Conservation (phyloP, 2,797 vertebrate species). For the Microctenopoma steveboyesi region DNA sequence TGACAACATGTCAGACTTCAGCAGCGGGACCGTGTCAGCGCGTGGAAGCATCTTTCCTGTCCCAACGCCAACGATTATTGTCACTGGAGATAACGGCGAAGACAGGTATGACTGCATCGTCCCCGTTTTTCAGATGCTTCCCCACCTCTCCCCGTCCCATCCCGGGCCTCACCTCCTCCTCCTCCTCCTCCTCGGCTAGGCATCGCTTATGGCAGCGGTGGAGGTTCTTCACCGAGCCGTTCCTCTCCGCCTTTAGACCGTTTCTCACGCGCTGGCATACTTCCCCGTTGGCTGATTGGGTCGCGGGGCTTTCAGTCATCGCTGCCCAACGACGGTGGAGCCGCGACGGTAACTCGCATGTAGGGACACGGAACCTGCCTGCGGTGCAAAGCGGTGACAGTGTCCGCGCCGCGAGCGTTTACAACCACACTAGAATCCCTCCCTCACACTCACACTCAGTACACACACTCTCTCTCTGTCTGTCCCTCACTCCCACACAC, state of each 20-base stretch:
- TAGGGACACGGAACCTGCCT: slow-evolving; percentile 44
- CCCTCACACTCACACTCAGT: neutral
- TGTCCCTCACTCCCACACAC: slow-evolving; percentile 1
- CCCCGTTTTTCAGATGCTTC: slow-evolving; percentile 9
- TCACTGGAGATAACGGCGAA: neutral
- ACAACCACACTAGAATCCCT: slow-evolving; percentile 34
- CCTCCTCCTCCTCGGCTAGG: slow-evolving; percentile 56
- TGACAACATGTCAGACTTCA: slow-evolving; percentile 1
- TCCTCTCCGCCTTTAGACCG: slow-evolving; percentile 74
- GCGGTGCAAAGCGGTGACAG: slow-evolving; percentile 67
- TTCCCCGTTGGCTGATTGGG: slow-evolving; percentile 65
- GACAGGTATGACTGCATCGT: neutral
- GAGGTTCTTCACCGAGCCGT: slow-evolving; percentile 70
- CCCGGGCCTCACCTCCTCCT: slow-evolving; percentile 78
- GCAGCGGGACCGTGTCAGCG: neutral
- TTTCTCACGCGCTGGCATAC: slow-evolving; percentile 70
- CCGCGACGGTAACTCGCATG: slow-evolving; percentile 65
- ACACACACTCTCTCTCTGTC: neutral
- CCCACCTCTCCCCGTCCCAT: slow-evolving; percentile 49
- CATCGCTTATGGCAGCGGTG: slow-evolving; percentile 57
- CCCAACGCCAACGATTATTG: too few relatives aligned
- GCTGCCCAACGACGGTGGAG: slow-evolving; percentile 53
- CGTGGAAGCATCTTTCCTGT: neutral
- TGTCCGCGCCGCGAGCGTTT: slow-evolving; percentile 37
- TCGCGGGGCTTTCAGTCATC: slow-evolving; percentile 80